Conservation (phyloP, 2,797 vertebrate species). For the Myripristis murdjan region DNA sequence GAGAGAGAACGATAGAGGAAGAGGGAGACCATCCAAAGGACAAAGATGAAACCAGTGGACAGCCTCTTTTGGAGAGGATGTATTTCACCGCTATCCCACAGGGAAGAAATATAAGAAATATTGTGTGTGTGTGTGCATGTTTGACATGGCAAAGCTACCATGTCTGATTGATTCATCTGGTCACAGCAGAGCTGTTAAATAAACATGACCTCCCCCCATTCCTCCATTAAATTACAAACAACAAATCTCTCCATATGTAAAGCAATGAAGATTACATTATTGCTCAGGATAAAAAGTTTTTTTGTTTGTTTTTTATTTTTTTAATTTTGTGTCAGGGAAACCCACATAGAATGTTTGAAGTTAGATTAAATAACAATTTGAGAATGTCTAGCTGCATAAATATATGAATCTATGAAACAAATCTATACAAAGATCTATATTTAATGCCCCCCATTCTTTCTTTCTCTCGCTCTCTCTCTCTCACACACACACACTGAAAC, state of each 20-base stretch:
- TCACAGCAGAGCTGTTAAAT: slow-evolving; percentile 31
- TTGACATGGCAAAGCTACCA: slow-evolving; percentile 12
- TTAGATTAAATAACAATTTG: not conserved
- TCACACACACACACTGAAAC: slow-evolving; percentile 19
- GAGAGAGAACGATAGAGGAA: not conserved
- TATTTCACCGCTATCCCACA: slow-evolving; percentile 1
- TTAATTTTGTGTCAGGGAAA: not conserved
- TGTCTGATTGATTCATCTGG: slow-evolving; percentile 53
- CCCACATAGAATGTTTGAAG: not conserved
- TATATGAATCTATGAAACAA: no score
- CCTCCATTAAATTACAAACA: slow-evolving; percentile 11
- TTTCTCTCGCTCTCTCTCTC: not conserved
- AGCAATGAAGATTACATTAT: slow-evolving; percentile 7
- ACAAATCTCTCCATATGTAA: slow-evolving; percentile 2
- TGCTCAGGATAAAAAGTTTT: not conserved
- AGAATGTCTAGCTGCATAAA: not conserved
- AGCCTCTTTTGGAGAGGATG: slow-evolving; percentile 4
- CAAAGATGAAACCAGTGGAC: not conserved
- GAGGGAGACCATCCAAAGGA: not conserved
- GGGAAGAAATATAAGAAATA: not conserved
- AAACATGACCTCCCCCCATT: slow-evolving; percentile 48
- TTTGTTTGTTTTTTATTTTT: no score
- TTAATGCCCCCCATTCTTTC: not conserved
- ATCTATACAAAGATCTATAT: not conserved
- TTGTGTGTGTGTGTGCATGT: slow-evolving; percentile 3